Conservation (phyloP, 1,140 invertebrate species). For the Neodiprion lecontei region DNA sequence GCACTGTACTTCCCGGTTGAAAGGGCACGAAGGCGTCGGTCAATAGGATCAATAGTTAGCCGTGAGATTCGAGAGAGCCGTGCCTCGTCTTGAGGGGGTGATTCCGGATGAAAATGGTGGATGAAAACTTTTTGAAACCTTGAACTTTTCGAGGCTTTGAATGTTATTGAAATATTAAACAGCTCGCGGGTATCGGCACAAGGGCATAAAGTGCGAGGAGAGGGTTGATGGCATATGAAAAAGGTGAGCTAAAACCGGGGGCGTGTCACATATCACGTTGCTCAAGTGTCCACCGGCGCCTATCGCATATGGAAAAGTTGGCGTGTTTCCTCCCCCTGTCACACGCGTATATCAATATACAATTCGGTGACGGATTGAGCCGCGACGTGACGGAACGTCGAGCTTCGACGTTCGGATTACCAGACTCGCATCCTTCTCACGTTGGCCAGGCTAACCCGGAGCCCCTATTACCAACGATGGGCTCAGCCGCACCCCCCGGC, state of each 20-base stretch:
- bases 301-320: neutral
- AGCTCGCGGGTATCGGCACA: neutral
- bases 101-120: neutral
- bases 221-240: neutral
- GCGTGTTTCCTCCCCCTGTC: neutral
- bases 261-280: neutral
- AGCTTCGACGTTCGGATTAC: neutral
- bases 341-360: conserved; percentile 1
- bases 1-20: no score
- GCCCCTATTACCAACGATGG: neutral
- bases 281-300: neutral
- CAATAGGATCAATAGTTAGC: no score
- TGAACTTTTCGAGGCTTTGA: neutral
- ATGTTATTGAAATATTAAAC: conserved; percentile 1
- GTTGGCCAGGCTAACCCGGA: neutral
- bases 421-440: neutral
- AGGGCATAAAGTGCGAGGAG: neutral
- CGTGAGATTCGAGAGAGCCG: no score
- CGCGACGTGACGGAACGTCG: neutral
- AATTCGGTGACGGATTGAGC: conserved; percentile 4
- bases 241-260: neutral
- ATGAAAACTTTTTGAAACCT: neutral
- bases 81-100: neutral
- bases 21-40: no score
- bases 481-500: neutral